Evolutionary conservation across 2,113 vertebrate genomes (phyloP).

Genomic region (Terrapene triunguis): DNA sequence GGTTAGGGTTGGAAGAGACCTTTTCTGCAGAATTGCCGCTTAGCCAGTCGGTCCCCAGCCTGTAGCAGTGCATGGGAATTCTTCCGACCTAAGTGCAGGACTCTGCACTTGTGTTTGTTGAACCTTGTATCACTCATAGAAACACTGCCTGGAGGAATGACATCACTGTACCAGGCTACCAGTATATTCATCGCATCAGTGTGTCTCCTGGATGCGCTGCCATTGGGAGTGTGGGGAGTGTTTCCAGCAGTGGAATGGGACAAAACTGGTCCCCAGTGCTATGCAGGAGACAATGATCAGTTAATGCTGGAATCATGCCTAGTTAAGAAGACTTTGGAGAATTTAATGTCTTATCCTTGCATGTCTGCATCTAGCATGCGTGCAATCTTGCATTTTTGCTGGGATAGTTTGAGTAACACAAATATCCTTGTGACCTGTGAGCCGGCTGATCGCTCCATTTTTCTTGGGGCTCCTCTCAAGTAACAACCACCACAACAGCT

Average conservation of each 20-base stretch:
- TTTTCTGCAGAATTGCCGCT: too few species aligned
- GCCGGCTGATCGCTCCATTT: background rate
- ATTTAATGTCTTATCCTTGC: fast-evolving
- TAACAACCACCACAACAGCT: background rate
- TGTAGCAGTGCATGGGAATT: too few species aligned
- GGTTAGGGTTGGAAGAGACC: too few species aligned
- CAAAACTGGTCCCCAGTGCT: background rate
- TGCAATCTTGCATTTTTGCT: background rate
- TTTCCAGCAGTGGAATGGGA: background rate
- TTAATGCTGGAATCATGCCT: background rate
- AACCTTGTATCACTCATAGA: background rate
- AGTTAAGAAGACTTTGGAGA: background rate
- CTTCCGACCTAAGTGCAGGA: too few species aligned
- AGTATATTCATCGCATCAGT: fast-evolving
- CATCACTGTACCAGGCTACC: background rate
- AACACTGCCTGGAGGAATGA: background rate
- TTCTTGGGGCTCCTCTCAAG: background rate
- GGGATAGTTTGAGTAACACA: background rate
- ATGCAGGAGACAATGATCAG: background rate
- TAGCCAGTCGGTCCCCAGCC: too few species aligned
- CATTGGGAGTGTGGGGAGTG: background rate
- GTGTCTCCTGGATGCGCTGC: fast-evolving
- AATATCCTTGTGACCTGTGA: background rate
- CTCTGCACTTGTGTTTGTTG: too few species aligned
- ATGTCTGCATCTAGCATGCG: too few species aligned